Percentiles rank a stretch among this genome's conserved stretches.
Evolutionary conservation across 2,113 vertebrate genomes (phyloP).

Genomic region (Ia io): DNA sequence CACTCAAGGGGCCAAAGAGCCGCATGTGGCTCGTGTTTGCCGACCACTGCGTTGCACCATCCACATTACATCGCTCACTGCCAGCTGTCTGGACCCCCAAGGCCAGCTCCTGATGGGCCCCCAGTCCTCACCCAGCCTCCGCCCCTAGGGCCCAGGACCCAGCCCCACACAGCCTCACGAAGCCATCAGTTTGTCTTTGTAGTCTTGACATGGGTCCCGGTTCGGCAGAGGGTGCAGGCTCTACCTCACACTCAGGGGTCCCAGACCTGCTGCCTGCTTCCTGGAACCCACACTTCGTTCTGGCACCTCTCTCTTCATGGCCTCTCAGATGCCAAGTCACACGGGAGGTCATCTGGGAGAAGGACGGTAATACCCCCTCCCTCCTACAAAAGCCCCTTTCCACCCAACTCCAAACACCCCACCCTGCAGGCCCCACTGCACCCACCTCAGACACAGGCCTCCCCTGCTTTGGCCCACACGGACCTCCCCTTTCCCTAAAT

Average conservation of each 20-base stretch:
- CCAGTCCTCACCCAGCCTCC: background rate
- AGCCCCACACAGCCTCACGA: background rate
- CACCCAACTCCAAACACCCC: background rate
- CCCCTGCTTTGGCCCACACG: background rate
- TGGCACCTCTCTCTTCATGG: background rate
- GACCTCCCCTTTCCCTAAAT: background rate
- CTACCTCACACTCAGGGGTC: background rate
- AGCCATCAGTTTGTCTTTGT: background rate
- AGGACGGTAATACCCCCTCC: background rate
- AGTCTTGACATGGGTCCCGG: background rate
- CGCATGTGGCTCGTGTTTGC: no score
- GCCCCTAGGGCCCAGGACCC: background rate
- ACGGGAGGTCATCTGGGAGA: background rate
- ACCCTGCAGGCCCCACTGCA: accelerated
- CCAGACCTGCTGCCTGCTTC: background rate
- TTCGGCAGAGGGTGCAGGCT: background rate
- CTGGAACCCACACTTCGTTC: background rate
- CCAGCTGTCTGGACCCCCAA: background rate
- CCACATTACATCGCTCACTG: accelerated
- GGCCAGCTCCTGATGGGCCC: background rate
- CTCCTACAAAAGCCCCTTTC: background rate
- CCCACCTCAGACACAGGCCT: background rate
- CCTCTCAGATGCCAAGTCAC: background rate
- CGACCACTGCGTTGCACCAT: background rate
- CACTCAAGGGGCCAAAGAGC: no score